Conservation (phyloP, 2,888 invertebrate genomes). For the Lepidochitona cinerea region DNA sequence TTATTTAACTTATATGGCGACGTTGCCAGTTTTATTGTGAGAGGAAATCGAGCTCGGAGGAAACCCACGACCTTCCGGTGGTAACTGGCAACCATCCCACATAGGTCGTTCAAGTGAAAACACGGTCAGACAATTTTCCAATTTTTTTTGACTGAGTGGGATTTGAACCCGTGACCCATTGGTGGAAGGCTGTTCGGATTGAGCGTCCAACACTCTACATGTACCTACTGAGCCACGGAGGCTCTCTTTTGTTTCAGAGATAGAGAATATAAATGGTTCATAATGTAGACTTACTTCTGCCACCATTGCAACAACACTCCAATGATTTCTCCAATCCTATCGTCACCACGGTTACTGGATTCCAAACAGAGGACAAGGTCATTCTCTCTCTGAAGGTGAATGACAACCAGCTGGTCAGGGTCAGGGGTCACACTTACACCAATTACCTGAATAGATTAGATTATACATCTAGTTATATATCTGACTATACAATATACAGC, state of each 20-base stretch:
- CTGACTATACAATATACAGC: no score
- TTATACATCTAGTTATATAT: no score
- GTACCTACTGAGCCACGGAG: no score
- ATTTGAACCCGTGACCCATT: not conserved
- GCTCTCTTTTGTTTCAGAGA: no score
- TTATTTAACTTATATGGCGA: not conserved
- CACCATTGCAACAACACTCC: constrained; percentile 85
- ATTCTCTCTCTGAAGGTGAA: constrained; percentile 89
- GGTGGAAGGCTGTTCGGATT: not conserved
- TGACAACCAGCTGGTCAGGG: constrained; percentile 87
- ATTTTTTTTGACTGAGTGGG: not conserved
- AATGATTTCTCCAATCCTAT: constrained; percentile 89
- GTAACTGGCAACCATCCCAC: not conserved
- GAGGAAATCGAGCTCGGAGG: not conserved
- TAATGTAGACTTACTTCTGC: constrained; percentile 76
- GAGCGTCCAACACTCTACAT: not conserved
- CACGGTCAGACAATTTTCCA: no score
- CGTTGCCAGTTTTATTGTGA: not conserved
- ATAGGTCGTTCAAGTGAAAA: no score
- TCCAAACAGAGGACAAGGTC: constrained; percentile 88
- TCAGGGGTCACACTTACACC: constrained; percentile 89
- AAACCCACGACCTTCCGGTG: not conserved
- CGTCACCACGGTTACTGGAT: constrained; percentile 74
- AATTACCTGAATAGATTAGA: no score
- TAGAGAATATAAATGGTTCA: no score